Base-by-base conservation (phyloP, 2,113 vertebrate genomes). In the Glaucidium brasilianum region DNA sequence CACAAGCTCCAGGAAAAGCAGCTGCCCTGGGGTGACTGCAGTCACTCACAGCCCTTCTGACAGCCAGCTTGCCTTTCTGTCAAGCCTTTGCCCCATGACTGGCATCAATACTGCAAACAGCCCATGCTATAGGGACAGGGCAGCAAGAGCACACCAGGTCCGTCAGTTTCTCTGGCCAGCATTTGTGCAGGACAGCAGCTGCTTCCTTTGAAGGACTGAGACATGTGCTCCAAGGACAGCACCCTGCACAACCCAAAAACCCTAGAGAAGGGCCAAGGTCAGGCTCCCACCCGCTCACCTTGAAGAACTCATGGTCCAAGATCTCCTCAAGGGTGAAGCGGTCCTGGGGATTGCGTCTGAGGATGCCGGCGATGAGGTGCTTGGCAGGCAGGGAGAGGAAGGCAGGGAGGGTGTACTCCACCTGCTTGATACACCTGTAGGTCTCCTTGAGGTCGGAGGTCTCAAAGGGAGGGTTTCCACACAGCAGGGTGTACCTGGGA, bases 361-460 rank as follows among this genome's bases (percentile, higher is more conserved):
- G 98, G 90, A 99, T 99, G 84, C 98, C 94, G 0, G 98, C 94
- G 16, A 99, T 98, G 85, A 99, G 98, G 94, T 99, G 99, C 94
- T 99, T 99, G 30, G 99, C 99, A 0, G 99, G 94, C 10, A 98
- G 95, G 14, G 99, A 99, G 62, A 99, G 99, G 53, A 98, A 98
- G 35, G 98, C 96, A 0, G 99, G 99, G 81, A 99, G 96, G 4
- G 98, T 98, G 96, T 99, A 99, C 26, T 98, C 98, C 78, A 99
- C 99, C 90, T 99, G 99, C 97, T 99, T 99, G 95, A 99, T 99
- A 92, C 99, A 99, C 90, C 98, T 99, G 96, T 99, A 99, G 0
- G 99, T 99, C 97, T 99, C 99, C 95, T 99, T 99, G 94, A 99
- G 98, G 98, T 99, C 99, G 4, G 99, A 98, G 1, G 99, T 99